Evolutionary conservation across 2,797 vertebrate genomes (phyloP), one percentile per base, ranked within the genome.

Genomic region (Tarsius wallacei): DNA sequence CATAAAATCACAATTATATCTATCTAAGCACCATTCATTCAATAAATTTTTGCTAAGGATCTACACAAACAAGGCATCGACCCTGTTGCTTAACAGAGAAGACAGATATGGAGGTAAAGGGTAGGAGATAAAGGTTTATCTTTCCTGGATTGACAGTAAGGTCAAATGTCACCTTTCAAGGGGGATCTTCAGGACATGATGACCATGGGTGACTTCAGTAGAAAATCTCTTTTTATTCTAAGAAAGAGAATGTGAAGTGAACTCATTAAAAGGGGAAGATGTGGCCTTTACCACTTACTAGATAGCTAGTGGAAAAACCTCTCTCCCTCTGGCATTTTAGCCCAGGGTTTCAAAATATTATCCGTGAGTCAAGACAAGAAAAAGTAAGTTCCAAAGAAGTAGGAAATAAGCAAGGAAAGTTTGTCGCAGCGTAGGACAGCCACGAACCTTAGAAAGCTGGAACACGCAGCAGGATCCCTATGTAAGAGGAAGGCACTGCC

Each of bases 211-310:
- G 47, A 81, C 90, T 93, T 96, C 57, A 94, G 57, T 15, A 97
- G 80, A 96, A 91, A 94, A n/a, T 28, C 73, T 87, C 70, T 92
- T 96, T 93, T 88, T 66, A 95, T 96, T 96, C 94, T 93, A 96
- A 91, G 94, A 93, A 97, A 90, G 73, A 82, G 17, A 95, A 90
- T 13, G 17, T 92, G 68, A 94, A 57, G 28, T 49, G n/a, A 96
- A 57, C 31, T 76, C 57, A 90, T 47, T 15, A 77, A 84, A 93
- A 88, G 51, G 14, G 95, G 91, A 93, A 92, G 63, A 74, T 64
- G 49, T 33, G 57, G 73, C 61, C 53, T 89, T 42, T 77, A 51
- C 42, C 13, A 61, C n/a, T 80, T 96, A 82, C 28, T 87, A 80
- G 80, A 47, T 61, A 90, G 63, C 42, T 66, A 36, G 26, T 76